phyloP scores from a whole-genome alignment of 2,797 vertebrate genomes.

The Notoglanidium macrostoma region DNA sequence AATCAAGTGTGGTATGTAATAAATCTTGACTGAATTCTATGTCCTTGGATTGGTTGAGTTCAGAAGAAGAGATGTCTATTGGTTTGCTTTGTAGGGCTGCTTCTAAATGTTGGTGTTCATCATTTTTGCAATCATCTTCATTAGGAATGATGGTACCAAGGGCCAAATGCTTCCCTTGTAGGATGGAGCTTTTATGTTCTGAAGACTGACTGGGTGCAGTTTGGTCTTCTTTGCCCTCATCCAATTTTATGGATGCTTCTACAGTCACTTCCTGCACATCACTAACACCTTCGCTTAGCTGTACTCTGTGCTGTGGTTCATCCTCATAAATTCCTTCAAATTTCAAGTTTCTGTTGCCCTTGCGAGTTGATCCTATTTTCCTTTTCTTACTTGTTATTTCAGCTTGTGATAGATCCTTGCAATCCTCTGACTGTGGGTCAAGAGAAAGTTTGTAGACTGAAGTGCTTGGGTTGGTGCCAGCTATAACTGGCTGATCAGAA shows the following conservation, averaged over 20 bases:
- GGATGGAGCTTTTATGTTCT: conserved; percentile 1
- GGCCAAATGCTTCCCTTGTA: not conserved
- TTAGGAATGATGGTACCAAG: not conserved
- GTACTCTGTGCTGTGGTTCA: conserved; percentile 13
- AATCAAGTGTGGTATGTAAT: not conserved
- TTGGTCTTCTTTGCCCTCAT: conserved; percentile 22
- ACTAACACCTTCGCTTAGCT: conserved; percentile 29
- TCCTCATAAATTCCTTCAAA: conserved; percentile 27
- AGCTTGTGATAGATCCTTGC: conserved; percentile 16
- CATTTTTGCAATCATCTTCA: not conserved
- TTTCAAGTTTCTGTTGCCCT: conserved; percentile 46
- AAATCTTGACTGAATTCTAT: not conserved
- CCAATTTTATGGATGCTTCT: conserved; percentile 32
- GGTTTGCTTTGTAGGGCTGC: not conserved
- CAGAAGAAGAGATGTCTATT: not conserved
- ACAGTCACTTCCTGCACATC: conserved; percentile 26
- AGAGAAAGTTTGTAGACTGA: conserved; percentile 6
- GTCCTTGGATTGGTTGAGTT: not conserved
- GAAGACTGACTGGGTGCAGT: not conserved
- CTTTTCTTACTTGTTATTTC: conserved; percentile 55
- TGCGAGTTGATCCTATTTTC: conserved; percentile 72
- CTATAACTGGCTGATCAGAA: conserved; percentile 13
- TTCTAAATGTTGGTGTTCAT: conserved; percentile 30
- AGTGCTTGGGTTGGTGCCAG: conserved; percentile 13
- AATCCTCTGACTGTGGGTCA: conserved; percentile 4